Percentiles rank a stretch among this genome's conserved stretches.
These are phyloP conservation scores for Dinocampus coccinellae DNA, from an alignment of 2,888 invertebrate species.

Conservation along the genomic window DNA sequence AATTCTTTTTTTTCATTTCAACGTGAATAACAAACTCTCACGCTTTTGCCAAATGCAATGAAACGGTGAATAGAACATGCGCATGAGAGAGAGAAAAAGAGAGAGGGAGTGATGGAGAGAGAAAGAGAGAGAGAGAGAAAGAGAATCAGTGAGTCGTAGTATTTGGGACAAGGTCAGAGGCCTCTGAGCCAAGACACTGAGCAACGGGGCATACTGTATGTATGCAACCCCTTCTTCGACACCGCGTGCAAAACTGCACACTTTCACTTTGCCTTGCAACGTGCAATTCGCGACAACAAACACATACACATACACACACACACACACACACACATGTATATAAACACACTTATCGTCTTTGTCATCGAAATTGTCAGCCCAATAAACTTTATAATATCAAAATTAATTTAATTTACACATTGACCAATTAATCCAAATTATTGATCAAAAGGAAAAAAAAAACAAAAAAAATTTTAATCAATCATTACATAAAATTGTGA, in stretches of 20 bases:
- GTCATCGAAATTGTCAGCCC: too few species aligned
- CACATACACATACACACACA: not conserved
- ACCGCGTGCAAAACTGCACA: conserved; percentile 39
- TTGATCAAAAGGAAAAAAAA: too few species aligned
- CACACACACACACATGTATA: not conserved
- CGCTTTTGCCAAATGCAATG: not conserved
- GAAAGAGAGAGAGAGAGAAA: conserved; percentile 33
- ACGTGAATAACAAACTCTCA: not conserved
- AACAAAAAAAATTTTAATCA: too few species aligned
- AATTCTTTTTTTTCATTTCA: not conserved
- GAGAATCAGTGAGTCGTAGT: conserved; percentile 57
- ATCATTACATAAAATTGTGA: too few species aligned
- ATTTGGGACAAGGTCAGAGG: conserved; percentile 70
- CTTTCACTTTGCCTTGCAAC: conserved; percentile 26
- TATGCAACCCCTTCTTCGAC: conserved; percentile 37
- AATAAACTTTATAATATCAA: too few species aligned
- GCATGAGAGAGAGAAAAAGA: conserved; percentile 43
- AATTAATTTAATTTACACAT: too few species aligned
- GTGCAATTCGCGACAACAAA: conserved; percentile 2
- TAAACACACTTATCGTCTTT: too few species aligned
- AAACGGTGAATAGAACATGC: conserved; percentile 17
- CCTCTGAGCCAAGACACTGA: conserved; percentile 55
- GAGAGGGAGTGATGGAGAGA: conserved; percentile 14
- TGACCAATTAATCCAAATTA: too few species aligned
- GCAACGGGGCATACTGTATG: conserved; percentile 48